Conservation (phyloP, 2,888 invertebrate genomes). For the Metallyticus violacea region DNA sequence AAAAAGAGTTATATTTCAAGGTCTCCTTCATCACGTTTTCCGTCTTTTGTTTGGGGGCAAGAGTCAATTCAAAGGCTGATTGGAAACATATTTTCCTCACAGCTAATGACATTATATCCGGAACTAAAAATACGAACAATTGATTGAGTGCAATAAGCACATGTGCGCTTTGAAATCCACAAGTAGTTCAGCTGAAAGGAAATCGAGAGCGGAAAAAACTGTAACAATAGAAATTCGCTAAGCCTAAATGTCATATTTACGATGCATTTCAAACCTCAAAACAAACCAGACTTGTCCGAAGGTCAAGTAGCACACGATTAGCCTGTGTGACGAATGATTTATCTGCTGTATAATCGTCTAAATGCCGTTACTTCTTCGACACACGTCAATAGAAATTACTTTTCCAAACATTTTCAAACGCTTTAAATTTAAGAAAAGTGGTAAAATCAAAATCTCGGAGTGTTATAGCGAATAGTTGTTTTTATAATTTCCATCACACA, state of each 20-base stretch:
- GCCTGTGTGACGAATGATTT: background rate
- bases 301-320: background rate
- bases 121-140: background rate
- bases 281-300: background rate
- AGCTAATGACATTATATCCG: background rate
- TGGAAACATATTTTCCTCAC: background rate
- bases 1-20: background rate
- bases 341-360: background rate
- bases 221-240: too few species aligned
- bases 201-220: too few species aligned
- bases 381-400: background rate
- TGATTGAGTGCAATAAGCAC: background rate
- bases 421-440: too few species aligned
- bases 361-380: background rate
- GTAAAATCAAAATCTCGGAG: too few species aligned
- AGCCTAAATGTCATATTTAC: background rate
- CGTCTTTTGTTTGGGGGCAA: background rate
- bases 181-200: too few species aligned
- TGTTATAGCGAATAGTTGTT: too few species aligned
- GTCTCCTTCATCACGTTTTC: background rate
- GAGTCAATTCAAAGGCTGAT: background rate
- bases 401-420: background rate
- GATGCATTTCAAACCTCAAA: background rate
- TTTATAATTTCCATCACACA: too few species aligned
- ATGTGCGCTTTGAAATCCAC: background rate